A percentile compares a stretch with the other conserved stretches of the same genome.
phyloP scores from a whole-genome alignment of 2,888 invertebrate species.

The Xestoiulus laeticollis region DNA sequence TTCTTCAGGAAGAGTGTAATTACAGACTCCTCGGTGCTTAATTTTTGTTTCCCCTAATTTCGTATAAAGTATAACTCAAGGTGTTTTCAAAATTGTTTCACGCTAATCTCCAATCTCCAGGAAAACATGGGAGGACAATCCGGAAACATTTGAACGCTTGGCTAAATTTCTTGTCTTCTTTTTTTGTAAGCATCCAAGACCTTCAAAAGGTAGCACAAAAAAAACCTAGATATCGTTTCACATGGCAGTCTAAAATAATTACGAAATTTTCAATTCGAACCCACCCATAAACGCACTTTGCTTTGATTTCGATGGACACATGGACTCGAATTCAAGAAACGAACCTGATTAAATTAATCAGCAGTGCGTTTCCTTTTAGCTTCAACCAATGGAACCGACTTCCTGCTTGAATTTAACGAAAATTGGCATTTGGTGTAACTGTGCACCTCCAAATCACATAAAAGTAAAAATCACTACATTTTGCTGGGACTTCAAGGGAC shows the following conservation, averaged over 20 bases:
- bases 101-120: not conserved
- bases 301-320: not conserved
- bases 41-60: not conserved
- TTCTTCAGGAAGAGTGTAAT: not conserved
- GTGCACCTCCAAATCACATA: too few relatives aligned
- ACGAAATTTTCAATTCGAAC: not conserved
- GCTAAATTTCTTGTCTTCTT: not conserved
- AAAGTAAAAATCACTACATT: too few relatives aligned
- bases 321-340: slow-evolving; percentile 15
- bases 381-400: not conserved
- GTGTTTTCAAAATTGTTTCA: not conserved
- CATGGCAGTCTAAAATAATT: not conserved
- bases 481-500: too few relatives aligned
- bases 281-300: not conserved
- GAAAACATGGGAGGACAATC: not conserved
- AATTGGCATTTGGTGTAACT: not conserved
- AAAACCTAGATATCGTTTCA: not conserved
- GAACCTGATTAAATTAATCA: not conserved
- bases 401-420: not conserved
- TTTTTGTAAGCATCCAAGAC: too few relatives aligned
- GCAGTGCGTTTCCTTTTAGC: not conserved
- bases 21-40: not conserved
- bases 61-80: too few relatives aligned
- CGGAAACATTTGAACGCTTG: not conserved
- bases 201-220: not conserved